Base-by-base conservation (phyloP, 2,797 vertebrate genomes). In the Ctenopoma multispine region DNA sequence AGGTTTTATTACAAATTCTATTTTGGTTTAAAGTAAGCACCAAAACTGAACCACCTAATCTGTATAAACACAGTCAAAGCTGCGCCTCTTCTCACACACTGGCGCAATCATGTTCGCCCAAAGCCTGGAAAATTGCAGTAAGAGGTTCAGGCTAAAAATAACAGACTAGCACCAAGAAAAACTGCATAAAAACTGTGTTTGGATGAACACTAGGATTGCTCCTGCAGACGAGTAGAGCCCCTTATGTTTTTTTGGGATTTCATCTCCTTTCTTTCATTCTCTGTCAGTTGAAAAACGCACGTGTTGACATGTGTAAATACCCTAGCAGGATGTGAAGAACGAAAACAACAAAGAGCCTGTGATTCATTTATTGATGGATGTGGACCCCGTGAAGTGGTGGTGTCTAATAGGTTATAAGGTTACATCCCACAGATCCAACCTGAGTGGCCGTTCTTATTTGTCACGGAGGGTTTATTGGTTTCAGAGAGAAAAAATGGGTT, bases 191-290 rank as follows among this genome's bases (percentile, higher is more conserved):
- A 27, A 36, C 6, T 38, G 36, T 13, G 10, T 38, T 13, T 12
- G 36, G 36, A 41, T 6, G 2, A 41, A 41, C 15, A 7, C 40
- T 41, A 12, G 12, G 14, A 40, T 5, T 15, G 40, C 13, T 41
- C 15, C 40, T 17, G 1, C 40, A 41, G 40, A 41, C 40, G 2
- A 17, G 5, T 14, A 41, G 14, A 17, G 12, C 40, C 13, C 8
- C 15, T 9, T 15, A 8, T 61, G 44, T 38, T 12, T 57, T 57
- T 34, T 23, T 8, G 15, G 15, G 14, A n/a, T 61, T 41, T 58
- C 34, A 48, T 40, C 49, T 36, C 1, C 62, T 60, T 47, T 69
- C 24, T 62, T 43, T 73, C 5, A 50, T 29, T 29, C 24, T 49
- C 43, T 15, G 43, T 8, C 36, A 27, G 36, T 55, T 46, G 18